These are phyloP conservation scores for Vanessa tameamea DNA, from an alignment of 1,140 invertebrate species.

Conservation along the genomic window DNA sequence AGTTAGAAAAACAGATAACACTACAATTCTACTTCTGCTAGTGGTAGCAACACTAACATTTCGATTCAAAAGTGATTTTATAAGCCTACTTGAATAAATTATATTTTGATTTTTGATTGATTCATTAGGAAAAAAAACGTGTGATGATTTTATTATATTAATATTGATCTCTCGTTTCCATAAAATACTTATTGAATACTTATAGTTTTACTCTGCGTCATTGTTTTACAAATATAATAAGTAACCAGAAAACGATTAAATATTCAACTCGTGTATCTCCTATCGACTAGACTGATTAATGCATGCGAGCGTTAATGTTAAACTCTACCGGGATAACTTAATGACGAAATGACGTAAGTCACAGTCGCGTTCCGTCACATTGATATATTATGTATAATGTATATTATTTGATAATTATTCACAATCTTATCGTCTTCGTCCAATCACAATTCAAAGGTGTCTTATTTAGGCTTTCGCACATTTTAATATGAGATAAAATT, in stretches of 20 bases:
- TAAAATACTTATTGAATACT: neutral
- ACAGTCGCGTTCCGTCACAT: neutral
- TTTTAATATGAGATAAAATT: slow-evolving; percentile 24
- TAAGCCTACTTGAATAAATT: no score
- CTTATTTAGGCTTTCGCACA: slow-evolving; percentile 15
- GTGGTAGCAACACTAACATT: no score
- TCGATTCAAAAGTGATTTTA: no score
- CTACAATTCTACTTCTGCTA: no score
- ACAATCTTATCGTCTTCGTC: slow-evolving; percentile 30
- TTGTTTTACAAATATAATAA: neutral
- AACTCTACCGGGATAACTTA: slow-evolving; percentile 1
- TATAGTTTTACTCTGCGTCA: slow-evolving; percentile 1
- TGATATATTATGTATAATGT: neutral
- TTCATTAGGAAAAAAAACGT: no score
- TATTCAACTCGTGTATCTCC: neutral
- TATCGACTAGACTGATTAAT: neutral
- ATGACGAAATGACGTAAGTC: slow-evolving; percentile 2
- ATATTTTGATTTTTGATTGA: no score
- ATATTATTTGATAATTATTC: slow-evolving; percentile 15
- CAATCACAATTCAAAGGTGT: slow-evolving; percentile 18
- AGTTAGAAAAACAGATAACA: no score
- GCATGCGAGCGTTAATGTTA: neutral
- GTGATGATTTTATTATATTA: no score
- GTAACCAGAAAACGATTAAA: slow-evolving; percentile 1
- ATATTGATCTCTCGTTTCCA: no score